Conservation (phyloP, 1,140 invertebrate species). For the Hesperophylax magnus region DNA sequence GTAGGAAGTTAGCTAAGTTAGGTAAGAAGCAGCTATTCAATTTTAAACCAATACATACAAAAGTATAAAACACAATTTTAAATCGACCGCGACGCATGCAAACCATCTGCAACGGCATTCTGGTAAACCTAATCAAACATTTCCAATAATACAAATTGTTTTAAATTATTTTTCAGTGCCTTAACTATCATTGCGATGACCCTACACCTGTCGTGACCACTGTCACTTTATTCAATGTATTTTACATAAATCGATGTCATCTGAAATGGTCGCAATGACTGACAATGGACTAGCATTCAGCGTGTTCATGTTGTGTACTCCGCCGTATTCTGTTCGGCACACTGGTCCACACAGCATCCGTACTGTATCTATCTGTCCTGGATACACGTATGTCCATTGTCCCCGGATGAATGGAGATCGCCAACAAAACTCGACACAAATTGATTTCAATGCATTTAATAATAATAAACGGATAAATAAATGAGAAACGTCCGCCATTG, state of each 20-base stretch:
- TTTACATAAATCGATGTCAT: slow-evolving; percentile 20
- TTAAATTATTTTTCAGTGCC: background rate
- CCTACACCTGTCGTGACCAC: slow-evolving; percentile 4
- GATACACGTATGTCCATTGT: slow-evolving; percentile 24
- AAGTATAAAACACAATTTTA: too few relatives aligned
- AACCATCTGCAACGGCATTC: too few relatives aligned
- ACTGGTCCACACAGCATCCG: background rate
- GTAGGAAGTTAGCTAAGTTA: too few relatives aligned
- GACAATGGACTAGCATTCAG: slow-evolving; percentile 20
- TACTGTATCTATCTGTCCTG: background rate
- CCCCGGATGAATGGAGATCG: slow-evolving; percentile 36
- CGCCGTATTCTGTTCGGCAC: background rate
- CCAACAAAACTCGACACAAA: slow-evolving; percentile 52
- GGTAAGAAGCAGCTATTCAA: too few relatives aligned
- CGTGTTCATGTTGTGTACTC: slow-evolving; percentile 15
- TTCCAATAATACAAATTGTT: too few relatives aligned
- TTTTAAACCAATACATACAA: too few relatives aligned
- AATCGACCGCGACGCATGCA: too few relatives aligned
- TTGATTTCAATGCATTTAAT: slow-evolving; percentile 55
- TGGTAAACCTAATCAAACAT: too few relatives aligned
- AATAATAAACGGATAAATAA: slow-evolving; percentile 56
- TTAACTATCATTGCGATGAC: background rate
- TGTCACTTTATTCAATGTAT: background rate
- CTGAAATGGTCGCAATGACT: slow-evolving; percentile 28
- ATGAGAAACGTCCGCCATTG: slow-evolving; percentile 48